phyloP scores from a whole-genome alignment of 2,888 invertebrate species.

The Arrhopalites spinosus region DNA sequence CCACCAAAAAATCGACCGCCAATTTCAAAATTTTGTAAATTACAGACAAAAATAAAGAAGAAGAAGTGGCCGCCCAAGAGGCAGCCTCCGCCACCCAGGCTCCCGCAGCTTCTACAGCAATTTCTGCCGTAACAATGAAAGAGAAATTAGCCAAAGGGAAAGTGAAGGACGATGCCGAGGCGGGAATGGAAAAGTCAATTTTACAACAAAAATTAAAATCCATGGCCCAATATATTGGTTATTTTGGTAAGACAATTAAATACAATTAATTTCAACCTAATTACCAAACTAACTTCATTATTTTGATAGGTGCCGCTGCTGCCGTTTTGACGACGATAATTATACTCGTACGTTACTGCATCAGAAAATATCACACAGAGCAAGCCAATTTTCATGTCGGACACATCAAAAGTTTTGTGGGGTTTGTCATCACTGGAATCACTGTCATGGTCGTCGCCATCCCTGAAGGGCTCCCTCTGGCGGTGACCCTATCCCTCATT shows the following conservation, averaged over 20 bases:
- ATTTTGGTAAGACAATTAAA: slow-evolving; percentile 72
- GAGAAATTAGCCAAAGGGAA: neutral
- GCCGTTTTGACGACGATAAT: slow-evolving; percentile 96
- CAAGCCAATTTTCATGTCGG: slow-evolving; percentile 79
- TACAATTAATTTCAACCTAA: neutral
- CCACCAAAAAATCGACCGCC: neutral
- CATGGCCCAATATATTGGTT: slow-evolving; percentile 98
- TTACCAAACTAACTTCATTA: neutral
- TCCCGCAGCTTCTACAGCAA: neutral
- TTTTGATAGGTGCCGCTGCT: slow-evolving; percentile 77
- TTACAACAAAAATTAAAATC: slow-evolving; percentile 97
- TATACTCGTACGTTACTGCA: slow-evolving; percentile 91
- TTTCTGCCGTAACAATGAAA: neutral
- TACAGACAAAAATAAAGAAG: slow-evolving; percentile 5
- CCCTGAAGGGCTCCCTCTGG: slow-evolving; percentile 96
- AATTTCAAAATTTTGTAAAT: neutral
- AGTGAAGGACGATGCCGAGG: neutral
- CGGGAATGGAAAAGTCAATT: slow-evolving; percentile 82
- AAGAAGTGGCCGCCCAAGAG: no score
- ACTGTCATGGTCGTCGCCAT: slow-evolving; percentile 99
- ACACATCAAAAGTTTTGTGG: slow-evolving; percentile 83
- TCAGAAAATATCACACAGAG: slow-evolving; percentile 79
- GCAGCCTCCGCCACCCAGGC: neutral
- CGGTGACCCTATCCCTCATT: slow-evolving; percentile 96
- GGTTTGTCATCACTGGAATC: slow-evolving; percentile 98